Percentiles rank a stretch among this genome's conserved stretches.
phyloP scores from a whole-genome alignment of 2,888 invertebrate genomes.

The Crocallis elinguaria region DNA sequence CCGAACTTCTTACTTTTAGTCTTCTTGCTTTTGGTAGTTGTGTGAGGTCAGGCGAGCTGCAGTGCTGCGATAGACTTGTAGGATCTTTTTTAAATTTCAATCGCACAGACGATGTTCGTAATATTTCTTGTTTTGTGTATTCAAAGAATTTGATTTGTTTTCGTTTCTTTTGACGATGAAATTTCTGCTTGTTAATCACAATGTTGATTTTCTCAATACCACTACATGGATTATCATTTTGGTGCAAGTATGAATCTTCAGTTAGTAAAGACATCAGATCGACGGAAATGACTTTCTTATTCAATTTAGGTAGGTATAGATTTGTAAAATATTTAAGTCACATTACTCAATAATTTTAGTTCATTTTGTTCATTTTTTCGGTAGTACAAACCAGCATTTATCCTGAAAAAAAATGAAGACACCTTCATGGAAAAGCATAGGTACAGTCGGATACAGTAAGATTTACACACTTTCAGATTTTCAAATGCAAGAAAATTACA shows the following conservation, averaged over 20 bases:
- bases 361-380: too few relatives aligned
- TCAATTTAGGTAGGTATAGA: too few relatives aligned
- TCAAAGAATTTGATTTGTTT: slow-evolving; percentile 31
- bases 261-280: slow-evolving; percentile 1
- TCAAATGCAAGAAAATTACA: too few relatives aligned
- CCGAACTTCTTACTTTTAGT: slow-evolving; percentile 29
- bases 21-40: slow-evolving; percentile 7
- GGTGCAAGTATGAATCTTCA: slow-evolving; percentile 21
- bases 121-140: slow-evolving; percentile 5
- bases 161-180: slow-evolving; percentile 28
- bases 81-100: not conserved
- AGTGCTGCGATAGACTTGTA: slow-evolving; percentile 6
- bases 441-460: too few relatives aligned
- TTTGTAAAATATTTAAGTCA: too few relatives aligned
- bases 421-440: too few relatives aligned
- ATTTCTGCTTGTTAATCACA: slow-evolving; percentile 34
- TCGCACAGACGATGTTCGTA: not conserved
- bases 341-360: too few relatives aligned
- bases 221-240: slow-evolving; percentile 16
- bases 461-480: too few relatives aligned
- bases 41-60: slow-evolving; percentile 23
- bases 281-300: too few relatives aligned
- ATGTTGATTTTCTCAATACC: slow-evolving; percentile 31
- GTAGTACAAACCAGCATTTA: too few relatives aligned
- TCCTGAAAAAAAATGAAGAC: too few relatives aligned